Conservation (phyloP, 2,888 invertebrate species). For the Stramonita haemastoma region DNA sequence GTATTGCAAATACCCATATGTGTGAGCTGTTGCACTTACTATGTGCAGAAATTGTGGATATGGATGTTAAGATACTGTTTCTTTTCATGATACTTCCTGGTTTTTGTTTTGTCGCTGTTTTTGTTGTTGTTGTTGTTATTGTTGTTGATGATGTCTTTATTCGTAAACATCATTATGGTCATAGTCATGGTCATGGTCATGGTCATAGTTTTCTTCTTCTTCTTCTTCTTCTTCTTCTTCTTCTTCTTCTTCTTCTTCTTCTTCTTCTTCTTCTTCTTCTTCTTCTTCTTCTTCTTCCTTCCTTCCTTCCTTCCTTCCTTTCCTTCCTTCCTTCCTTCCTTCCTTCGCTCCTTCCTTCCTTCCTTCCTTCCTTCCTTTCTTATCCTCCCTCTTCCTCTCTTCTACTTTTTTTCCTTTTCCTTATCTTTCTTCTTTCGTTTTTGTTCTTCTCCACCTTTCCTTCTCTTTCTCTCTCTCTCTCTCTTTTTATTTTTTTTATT, state of each 20-base stretch:
- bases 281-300: not conserved
- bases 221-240: not conserved
- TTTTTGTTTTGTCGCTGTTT: not conserved
- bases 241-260: not conserved
- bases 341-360: not conserved
- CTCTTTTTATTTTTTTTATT: not conserved
- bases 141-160: not conserved
- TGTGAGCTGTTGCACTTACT: too few species aligned
- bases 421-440: not conserved
- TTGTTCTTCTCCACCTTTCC: not conserved
- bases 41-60: too few species aligned
- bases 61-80: too few species aligned
- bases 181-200: too few species aligned
- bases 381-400: not conserved
- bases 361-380: not conserved
- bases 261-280: not conserved
- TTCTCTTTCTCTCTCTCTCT: not conserved
- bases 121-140: not conserved
- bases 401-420: not conserved
- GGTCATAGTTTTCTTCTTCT: not conserved
- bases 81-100: not conserved
- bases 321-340: not conserved
- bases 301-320: not conserved
- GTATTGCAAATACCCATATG: too few species aligned
- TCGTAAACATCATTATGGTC: too few species aligned